A percentile compares a stretch with the other conserved stretches of the same genome.
These are phyloP conservation scores for Microtus montanus DNA, from an alignment of 2,113 vertebrate genomes.

Conservation along the genomic window DNA sequence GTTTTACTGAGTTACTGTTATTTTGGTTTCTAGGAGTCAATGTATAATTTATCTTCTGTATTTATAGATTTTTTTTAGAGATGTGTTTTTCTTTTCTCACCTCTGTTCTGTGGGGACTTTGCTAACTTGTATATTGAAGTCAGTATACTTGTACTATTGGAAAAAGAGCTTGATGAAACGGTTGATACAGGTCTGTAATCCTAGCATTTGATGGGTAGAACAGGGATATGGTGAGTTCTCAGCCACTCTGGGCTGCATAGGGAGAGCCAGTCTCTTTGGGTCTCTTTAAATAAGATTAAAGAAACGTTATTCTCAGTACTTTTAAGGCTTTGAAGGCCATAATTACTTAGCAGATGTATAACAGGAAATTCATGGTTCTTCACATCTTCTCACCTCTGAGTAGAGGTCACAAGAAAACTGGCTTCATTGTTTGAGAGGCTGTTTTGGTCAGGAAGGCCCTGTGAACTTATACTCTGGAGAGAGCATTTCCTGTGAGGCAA, in stretches of 20 bases:
- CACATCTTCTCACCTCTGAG: constrained; percentile 50
- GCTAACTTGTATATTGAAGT: neutral
- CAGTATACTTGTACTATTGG: neutral
- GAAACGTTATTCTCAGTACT: neutral
- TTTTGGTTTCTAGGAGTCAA: constrained; percentile 31
- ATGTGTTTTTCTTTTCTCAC: neutral
- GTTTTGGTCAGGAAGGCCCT: neutral
- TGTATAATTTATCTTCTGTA: neutral
- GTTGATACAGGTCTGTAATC: neutral
- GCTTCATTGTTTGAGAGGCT: constrained; percentile 18
- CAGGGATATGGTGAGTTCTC: neutral
- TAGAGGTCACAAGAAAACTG: constrained; percentile 32
- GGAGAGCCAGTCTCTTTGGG: neutral
- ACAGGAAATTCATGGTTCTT: constrained; percentile 28
- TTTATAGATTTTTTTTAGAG: constrained; percentile 7
- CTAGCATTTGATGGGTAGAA: no score
- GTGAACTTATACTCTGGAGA: constrained; percentile 46
- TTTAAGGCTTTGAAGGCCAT: constrained; percentile 2
- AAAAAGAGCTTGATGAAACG: neutral
- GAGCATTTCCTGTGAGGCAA: neutral
- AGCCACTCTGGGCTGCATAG: neutral
- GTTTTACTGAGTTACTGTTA: neutral
- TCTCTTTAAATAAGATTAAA: neutral
- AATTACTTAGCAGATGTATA: constrained; percentile 25
- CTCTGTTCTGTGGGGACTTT: constrained; percentile 30